These are phyloP conservation scores for Protodeltote pygarga DNA, from an alignment of 2,888 invertebrate species.

Conservation along the genomic window DNA sequence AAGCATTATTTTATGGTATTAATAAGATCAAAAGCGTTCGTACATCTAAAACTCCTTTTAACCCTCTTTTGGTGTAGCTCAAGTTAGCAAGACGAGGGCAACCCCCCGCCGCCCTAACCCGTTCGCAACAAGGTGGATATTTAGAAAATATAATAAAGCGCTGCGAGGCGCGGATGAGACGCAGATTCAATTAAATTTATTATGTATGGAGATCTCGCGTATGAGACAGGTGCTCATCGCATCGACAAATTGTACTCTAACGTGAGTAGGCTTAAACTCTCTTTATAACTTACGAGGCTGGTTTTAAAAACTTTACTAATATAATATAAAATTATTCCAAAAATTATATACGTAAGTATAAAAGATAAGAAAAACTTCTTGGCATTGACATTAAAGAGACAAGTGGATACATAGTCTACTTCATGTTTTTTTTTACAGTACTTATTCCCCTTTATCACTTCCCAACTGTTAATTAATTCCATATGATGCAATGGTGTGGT, in stretches of 20 bases:
- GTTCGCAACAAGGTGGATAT: constrained; percentile 78
- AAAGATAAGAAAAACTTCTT: no score
- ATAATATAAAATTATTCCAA: no score
- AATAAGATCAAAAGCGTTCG: constrained; percentile 91
- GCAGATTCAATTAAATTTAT: constrained; percentile 86
- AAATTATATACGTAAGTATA: no score
- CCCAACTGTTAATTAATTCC: no score
- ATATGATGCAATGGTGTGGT: no score
- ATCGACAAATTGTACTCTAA: constrained; percentile 76
- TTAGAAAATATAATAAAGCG: constrained; percentile 83
- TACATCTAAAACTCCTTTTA: constrained; percentile 88
- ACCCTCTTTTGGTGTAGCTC: constrained; percentile 82
- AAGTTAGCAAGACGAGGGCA: constrained; percentile 85
- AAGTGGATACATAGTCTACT: no score
- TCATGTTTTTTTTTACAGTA: no score
- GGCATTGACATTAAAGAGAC: no score
- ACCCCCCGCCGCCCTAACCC: constrained; percentile 67
- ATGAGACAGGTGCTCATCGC: constrained; percentile 80
- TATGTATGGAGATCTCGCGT: constrained; percentile 85
- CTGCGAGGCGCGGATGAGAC: constrained; percentile 79
- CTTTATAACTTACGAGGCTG: constrained; percentile 37
- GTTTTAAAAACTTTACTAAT: no score
- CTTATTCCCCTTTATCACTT: no score
- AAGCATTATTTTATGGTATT: constrained; percentile 92
- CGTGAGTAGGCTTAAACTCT: constrained; percentile 60